phyloP scores from a whole-genome alignment of 2,113 vertebrate genomes.

The Pao palembangensis region DNA sequence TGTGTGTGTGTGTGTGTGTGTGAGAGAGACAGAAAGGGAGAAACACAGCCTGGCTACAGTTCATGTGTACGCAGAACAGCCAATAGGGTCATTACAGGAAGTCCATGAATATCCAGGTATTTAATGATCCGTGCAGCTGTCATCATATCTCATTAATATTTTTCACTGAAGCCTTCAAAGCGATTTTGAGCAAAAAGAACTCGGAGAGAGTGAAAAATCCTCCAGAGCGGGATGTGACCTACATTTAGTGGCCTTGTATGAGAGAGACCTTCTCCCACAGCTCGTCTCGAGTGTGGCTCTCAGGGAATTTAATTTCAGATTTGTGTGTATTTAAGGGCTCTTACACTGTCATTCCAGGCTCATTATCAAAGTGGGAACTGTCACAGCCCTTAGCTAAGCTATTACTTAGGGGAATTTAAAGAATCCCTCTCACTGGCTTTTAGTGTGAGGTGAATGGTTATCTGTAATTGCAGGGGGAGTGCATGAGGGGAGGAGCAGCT shows the following conservation, averaged over 20 bases:
- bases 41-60: not conserved
- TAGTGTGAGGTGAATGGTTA: constrained; percentile 60
- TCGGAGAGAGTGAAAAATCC: constrained; percentile 17
- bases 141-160: constrained; percentile 41
- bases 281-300: constrained; percentile 36
- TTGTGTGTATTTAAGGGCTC: constrained; percentile 53
- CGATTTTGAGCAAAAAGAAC: constrained; percentile 22
- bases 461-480: constrained; percentile 58
- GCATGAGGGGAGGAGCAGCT: constrained; percentile 20
- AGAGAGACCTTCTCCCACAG: constrained; percentile 29
- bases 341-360: constrained; percentile 51
- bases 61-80: constrained; percentile 6
- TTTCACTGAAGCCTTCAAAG: constrained; percentile 28
- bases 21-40: not conserved
- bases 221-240: constrained; percentile 22
- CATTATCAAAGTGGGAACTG: constrained; percentile 53
- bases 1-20: constrained; percentile 7
- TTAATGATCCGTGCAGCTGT: constrained; percentile 34
- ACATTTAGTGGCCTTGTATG: constrained; percentile 16
- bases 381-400: constrained; percentile 49
- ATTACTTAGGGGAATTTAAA: constrained; percentile 42
- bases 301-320: constrained; percentile 61
- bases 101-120: constrained; percentile 15
- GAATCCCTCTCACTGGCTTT: constrained; percentile 24
- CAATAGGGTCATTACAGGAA: constrained; percentile 1